phyloP scores from a whole-genome alignment of 2,888 invertebrate genomes.

The Pinctada fucata region DNA sequence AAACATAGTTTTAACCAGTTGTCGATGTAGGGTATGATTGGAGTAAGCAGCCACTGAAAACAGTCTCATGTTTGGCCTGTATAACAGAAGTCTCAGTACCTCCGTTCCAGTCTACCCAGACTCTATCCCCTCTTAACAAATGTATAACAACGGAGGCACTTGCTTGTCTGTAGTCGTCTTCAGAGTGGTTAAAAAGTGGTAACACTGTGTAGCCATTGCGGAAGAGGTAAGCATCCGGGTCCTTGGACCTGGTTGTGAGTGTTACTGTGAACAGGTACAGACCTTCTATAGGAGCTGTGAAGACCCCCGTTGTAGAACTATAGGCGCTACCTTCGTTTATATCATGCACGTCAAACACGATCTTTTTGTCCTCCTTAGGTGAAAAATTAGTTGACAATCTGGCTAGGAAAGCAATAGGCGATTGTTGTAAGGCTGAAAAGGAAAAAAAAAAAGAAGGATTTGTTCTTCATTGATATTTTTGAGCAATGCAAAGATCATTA shows the following conservation, averaged over 20 bases:
- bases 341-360: conserved; percentile 18
- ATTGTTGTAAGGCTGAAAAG: not conserved
- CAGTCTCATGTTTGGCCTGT: not conserved
- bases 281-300: conserved; percentile 6
- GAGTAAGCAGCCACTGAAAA: not conserved
- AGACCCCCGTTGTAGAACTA: conserved; percentile 6
- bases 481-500: no score
- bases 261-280: conserved; percentile 3
- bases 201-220: not conserved
- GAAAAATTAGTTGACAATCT: not conserved
- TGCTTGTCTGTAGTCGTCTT: conserved; percentile 3
- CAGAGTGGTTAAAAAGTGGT: not conserved
- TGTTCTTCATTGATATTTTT: no score
- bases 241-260: not conserved
- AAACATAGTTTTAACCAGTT: no score
- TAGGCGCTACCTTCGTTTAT: conserved; percentile 7
- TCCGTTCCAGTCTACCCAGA: conserved; percentile 11
- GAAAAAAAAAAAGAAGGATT: no score
- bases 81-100: not conserved
- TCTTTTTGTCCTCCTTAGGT: not conserved
- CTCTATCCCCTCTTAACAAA: not conserved
- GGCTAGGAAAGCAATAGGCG: not conserved
- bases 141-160: not conserved
- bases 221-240: conserved; percentile 4
- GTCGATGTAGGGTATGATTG: no score